Percentiles rank a stretch among this genome's conserved stretches.
phyloP scores from a whole-genome alignment of 2,113 vertebrate genomes.

The Daphoenositta chrysoptera region DNA sequence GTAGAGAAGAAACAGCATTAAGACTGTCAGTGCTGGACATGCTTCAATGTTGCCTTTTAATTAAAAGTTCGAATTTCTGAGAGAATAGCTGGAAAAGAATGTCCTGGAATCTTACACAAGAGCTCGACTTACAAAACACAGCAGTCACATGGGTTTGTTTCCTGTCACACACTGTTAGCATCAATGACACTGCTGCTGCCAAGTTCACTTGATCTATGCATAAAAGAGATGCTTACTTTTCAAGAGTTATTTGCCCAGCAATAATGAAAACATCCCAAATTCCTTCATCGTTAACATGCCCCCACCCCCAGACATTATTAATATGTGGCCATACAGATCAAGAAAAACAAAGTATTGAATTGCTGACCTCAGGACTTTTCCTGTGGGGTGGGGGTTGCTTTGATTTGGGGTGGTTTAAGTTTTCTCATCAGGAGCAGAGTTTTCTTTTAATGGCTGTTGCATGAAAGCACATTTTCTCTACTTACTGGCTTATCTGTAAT shows the following conservation, averaged over 20 bases:
- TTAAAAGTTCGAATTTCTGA: conserved; percentile 70
- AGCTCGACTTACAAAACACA: conserved; percentile 72
- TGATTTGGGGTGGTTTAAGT: background rate
- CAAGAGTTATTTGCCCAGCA: conserved; percentile 64
- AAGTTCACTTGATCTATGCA: conserved; percentile 73
- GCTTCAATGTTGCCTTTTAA: conserved; percentile 72
- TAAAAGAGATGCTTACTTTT: conserved; percentile 72
- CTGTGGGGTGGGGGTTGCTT: background rate
- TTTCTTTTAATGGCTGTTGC: background rate
- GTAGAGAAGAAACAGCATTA: conserved; percentile 59
- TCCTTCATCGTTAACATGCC: conserved; percentile 34
- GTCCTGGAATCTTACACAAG: conserved; percentile 76
- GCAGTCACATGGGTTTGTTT: conserved; percentile 74
- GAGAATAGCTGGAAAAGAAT: conserved; percentile 71
- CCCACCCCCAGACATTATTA: background rate
- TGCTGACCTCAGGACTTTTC: background rate
- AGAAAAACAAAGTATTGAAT: conserved; percentile 27
- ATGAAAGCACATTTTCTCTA: background rate
- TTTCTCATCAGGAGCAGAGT: background rate
- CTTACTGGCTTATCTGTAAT: background rate
- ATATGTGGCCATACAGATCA: background rate
- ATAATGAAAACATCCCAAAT: conserved; percentile 69
- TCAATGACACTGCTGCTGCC: conserved; percentile 73
- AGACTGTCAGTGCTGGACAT: conserved; percentile 59
- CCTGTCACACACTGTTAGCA: conserved; percentile 77